Conservation (phyloP, 2,888 invertebrate species). For the Monochamus alternatus region DNA sequence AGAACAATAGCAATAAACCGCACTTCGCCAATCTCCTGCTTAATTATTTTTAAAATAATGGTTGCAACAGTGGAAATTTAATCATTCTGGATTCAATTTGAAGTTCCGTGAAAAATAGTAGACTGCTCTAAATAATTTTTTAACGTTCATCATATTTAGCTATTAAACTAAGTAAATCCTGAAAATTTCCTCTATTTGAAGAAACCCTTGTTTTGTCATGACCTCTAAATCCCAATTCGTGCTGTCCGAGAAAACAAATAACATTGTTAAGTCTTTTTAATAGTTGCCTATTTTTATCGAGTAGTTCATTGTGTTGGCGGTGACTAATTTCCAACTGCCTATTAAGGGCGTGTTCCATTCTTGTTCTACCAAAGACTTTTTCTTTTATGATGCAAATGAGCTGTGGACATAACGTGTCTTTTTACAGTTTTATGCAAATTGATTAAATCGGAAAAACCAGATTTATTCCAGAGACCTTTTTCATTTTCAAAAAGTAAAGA, state of each 20-base stretch:
- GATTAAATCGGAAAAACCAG: conserved; percentile 23
- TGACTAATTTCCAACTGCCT: background rate
- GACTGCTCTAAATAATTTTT: background rate
- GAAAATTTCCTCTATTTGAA: background rate
- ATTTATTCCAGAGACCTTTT: conserved; percentile 13
- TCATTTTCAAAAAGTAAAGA: conserved; percentile 23
- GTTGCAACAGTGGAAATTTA: background rate
- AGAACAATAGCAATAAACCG: background rate
- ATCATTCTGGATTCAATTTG: background rate
- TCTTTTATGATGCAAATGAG: conserved; percentile 26
- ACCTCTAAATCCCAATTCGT: background rate
- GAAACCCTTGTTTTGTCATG: too few relatives aligned
- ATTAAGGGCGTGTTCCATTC: background rate
- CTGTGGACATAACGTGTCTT: conserved; percentile 25
- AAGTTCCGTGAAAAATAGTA: background rate
- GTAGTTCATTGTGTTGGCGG: background rate
- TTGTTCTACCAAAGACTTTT: conserved; percentile 1
- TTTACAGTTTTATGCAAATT: conserved; percentile 14
- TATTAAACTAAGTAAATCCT: background rate
- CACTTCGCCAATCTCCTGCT: background rate
- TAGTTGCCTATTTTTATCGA: background rate
- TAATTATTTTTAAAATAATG: background rate
- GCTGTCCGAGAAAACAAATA: background rate
- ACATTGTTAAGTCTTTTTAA: background rate
- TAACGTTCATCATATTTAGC: background rate